Conservation (phyloP, 1,140 invertebrate species). For the Zaprionus ghesquierei region DNA sequence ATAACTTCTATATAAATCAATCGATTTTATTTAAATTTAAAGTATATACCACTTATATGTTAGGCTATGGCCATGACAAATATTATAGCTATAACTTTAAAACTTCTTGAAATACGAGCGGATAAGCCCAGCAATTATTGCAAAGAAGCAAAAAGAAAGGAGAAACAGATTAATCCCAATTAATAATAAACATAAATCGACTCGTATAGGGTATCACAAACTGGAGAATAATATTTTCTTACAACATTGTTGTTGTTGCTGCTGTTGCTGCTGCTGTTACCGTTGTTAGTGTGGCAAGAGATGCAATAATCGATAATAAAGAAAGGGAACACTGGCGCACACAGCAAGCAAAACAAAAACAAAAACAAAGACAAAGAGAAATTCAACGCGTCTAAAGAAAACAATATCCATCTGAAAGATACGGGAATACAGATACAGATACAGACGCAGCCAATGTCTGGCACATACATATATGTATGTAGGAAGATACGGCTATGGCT, state of each 20-base stretch:
- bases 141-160: background rate
- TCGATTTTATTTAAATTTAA: background rate
- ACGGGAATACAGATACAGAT: slow-evolving; percentile 26
- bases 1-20: background rate
- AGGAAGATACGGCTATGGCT: background rate
- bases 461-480: background rate
- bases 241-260: slow-evolving; percentile 8
- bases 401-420: slow-evolving; percentile 34
- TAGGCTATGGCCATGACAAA: background rate
- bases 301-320: slow-evolving; percentile 76
- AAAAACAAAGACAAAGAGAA: slow-evolving; percentile 49
- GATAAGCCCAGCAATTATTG: background rate
- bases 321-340: slow-evolving; percentile 32
- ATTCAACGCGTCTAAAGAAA: slow-evolving; percentile 60
- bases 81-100: background rate
- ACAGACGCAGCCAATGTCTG: background rate
- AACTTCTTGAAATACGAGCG: background rate
- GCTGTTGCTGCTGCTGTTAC: slow-evolving; percentile 13
- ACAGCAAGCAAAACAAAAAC: slow-evolving; percentile 33
- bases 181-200: background rate
- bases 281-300: slow-evolving; percentile 34
- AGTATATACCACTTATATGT: background rate
- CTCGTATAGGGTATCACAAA: background rate
- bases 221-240: background rate
- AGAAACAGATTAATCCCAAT: background rate